These are phyloP conservation scores for Acanthosepion esculentum DNA, from an alignment of 2,888 invertebrate species.

Conservation along the genomic window DNA sequence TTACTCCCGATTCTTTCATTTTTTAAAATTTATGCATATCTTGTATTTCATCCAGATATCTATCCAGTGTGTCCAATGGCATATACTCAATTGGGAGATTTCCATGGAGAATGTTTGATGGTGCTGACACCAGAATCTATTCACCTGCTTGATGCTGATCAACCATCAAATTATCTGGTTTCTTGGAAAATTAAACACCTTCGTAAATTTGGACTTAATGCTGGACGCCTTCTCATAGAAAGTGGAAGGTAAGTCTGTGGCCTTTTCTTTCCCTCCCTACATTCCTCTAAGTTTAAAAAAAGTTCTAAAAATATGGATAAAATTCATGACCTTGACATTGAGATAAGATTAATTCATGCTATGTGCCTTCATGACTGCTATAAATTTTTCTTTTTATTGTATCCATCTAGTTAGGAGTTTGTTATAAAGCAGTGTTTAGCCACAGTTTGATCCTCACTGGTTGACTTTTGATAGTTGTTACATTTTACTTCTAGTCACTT, in stretches of 20 bases:
- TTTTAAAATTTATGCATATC: too few relatives aligned
- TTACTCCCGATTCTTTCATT: too few relatives aligned
- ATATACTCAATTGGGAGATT: slow-evolving; percentile 34
- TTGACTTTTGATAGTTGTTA: too few relatives aligned
- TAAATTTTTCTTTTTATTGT: too few relatives aligned
- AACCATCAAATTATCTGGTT: slow-evolving; percentile 25
- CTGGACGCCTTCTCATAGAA: neutral
- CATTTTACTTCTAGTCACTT: too few relatives aligned
- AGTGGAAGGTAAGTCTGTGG: neutral
- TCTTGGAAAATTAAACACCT: slow-evolving; percentile 35
- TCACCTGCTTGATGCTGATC: slow-evolving; percentile 39
- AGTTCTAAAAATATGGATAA: too few relatives aligned
- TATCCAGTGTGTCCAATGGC: slow-evolving; percentile 47
- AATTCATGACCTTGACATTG: too few relatives aligned
- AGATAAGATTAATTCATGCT: too few relatives aligned
- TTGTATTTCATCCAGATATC: neutral
- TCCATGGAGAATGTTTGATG: slow-evolving; percentile 46
- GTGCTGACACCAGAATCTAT: neutral
- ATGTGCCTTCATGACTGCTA: too few relatives aligned
- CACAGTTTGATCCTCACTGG: too few relatives aligned
- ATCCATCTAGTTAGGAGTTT: too few relatives aligned
- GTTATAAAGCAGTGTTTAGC: too few relatives aligned
- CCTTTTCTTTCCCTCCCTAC: neutral
- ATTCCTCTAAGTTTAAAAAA: neutral
- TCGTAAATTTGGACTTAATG: slow-evolving; percentile 35